Evolutionary conservation across 2,113 vertebrate species (phyloP).

Genomic region (Hirundichthys speculiger): DNA sequence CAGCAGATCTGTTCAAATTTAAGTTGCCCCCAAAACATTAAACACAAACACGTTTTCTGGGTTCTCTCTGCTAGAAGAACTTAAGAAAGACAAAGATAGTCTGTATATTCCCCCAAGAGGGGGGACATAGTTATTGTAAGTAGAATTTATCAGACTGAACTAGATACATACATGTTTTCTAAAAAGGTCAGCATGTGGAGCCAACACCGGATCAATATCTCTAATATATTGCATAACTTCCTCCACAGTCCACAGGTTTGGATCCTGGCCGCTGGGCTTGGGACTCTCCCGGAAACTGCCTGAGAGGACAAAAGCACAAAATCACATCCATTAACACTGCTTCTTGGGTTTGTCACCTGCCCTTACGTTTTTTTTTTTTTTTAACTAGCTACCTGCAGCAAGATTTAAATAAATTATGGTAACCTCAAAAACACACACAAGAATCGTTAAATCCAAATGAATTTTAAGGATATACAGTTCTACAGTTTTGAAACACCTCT

Average conservation of each 20-base stretch:
- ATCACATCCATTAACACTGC: neutral
- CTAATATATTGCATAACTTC: conserved; percentile 97
- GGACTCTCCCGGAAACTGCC: conserved; percentile 80
- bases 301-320: conserved; percentile 12
- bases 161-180: conserved; percentile 89
- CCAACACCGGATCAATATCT: conserved; percentile 92
- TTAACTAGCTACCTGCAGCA: no score
- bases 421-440: no score
- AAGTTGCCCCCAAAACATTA: no score
- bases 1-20: neutral
- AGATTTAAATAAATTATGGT: no score
- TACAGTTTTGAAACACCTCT: no score
- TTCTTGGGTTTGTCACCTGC: neutral
- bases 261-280: conserved; percentile 83
- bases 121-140: no score
- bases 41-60: neutral
- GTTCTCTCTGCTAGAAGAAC: no score
- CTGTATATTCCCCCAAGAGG: no score
- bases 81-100: no score
- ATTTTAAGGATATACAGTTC: no score
- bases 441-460: no score
- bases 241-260: conserved; percentile 92
- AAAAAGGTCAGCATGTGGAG: conserved; percentile 95
- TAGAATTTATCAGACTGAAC: neutral
- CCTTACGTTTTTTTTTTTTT: neutral